phyloP scores from a whole-genome alignment of 2,888 invertebrate genomes.

The Drosophila mimica region DNA sequence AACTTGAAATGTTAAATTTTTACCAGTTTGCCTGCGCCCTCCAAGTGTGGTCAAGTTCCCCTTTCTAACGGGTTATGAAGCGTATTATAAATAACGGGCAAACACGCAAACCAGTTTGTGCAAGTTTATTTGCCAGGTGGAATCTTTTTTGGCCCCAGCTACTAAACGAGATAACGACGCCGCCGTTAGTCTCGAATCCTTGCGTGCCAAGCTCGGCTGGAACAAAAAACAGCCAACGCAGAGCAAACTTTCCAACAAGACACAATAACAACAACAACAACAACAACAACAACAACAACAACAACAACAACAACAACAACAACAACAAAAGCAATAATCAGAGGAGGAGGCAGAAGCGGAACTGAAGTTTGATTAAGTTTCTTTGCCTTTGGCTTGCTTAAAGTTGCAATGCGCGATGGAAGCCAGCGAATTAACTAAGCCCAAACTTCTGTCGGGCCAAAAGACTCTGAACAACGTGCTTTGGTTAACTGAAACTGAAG shows the following conservation, averaged over 20 bases:
- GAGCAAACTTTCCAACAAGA: slow-evolving; percentile 41
- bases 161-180: slow-evolving; percentile 66
- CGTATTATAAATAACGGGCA: slow-evolving; percentile 74
- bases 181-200: slow-evolving; percentile 38
- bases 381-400: slow-evolving; percentile 58
- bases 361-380: slow-evolving; percentile 76
- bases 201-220: slow-evolving; percentile 55
- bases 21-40: slow-evolving; percentile 6
- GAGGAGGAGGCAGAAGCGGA: slow-evolving; percentile 11
- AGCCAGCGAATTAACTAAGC: slow-evolving; percentile 70
- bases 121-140: slow-evolving; percentile 68
- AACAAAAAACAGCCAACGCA: slow-evolving; percentile 5
- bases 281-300: slow-evolving; percentile 24
- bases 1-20: slow-evolving; percentile 55
- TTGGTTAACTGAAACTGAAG: slow-evolving; percentile 51
- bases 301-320: slow-evolving; percentile 9
- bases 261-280: slow-evolving; percentile 13
- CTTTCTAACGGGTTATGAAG: slow-evolving; percentile 17
- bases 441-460: slow-evolving; percentile 41
- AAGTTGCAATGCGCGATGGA: slow-evolving; percentile 58
- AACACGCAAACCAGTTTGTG: slow-evolving; percentile 75
- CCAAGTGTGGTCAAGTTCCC: slow-evolving; percentile 63
- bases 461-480: slow-evolving; percentile 60
- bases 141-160: slow-evolving; percentile 31
- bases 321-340: slow-evolving; percentile 25